Base-by-base conservation (phyloP, 2,888 invertebrate species). In the Dysmachus trigonus region DNA sequence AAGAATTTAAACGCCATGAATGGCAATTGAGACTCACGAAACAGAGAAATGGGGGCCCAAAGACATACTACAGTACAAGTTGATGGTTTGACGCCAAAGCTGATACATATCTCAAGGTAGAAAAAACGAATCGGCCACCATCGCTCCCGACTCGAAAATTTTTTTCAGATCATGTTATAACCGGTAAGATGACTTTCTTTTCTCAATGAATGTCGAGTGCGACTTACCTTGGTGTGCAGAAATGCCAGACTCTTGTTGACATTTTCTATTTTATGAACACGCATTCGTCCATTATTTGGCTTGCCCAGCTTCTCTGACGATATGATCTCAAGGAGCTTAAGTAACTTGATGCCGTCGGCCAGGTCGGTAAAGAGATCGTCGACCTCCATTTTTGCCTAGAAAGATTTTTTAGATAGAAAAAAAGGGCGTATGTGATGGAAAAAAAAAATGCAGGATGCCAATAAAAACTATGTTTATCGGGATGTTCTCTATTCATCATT, bases 251-350 rank as follows among this genome's bases (percentile, higher is more conserved):
- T 97, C 93, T 98, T 98, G 94, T 99, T 99, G 90, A 99, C 97
- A 92, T 99, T 99, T 93, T 99, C 99, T 86, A 99, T 97, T 94
- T 99, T 99, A 94, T 99, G 99, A 81, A 99, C 99, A 89, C 99
- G 94, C 96, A 99, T 97, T 88, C 96, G 95, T 73, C 98, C 98
- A 91, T 95, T 96, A 94, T 99, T 99, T 90, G 99, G 99, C 90
- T 98, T 96, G 88, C 98, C 99, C 90, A 99, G 94, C 90, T 98
- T 97, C 93, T 99, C 99, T 53, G 99, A 99, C 88, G 98, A 98
- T 93, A 99, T 99, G 91, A 99, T 98, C 94, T 99, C 99, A 92
- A 99, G 94, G 88, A 99, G 95, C 92, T 97, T 97, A 90, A 98
- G 94, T 89, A 98, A 93, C 90, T 98, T 96, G 91, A 96, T 96